phyloP scores from a whole-genome alignment of 2,113 vertebrate genomes.

The Athene cunicularia region DNA sequence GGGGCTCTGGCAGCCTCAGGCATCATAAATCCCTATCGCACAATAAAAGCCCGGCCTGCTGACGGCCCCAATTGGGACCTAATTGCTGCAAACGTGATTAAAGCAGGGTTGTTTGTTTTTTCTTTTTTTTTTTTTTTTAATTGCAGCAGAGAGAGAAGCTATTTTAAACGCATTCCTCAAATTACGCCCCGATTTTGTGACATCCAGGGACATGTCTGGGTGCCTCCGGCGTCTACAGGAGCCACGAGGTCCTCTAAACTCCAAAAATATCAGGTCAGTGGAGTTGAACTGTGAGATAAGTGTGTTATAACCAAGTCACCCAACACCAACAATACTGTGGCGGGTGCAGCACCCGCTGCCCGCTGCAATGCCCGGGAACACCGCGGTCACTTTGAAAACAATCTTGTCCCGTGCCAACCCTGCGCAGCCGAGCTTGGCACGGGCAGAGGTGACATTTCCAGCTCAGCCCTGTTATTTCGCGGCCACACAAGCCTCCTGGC shows the following conservation, averaged over 20 bases:
- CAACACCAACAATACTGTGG: background rate
- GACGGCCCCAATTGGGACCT: background rate
- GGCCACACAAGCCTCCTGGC: background rate
- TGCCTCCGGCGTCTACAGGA: background rate
- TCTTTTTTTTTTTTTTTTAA: background rate
- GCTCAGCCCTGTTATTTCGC: background rate
- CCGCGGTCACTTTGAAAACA: background rate
- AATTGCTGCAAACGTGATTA: background rate
- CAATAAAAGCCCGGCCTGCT: background rate
- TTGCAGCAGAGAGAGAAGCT: background rate
- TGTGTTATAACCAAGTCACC: background rate
- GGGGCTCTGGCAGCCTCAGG: background rate
- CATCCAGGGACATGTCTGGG: background rate
- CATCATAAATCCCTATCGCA: background rate
- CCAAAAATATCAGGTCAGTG: background rate
- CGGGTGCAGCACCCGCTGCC: background rate
- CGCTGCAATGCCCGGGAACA: background rate
- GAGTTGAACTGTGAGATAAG: background rate
- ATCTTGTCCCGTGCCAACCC: background rate
- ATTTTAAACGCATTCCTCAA: background rate
- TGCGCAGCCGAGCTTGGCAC: background rate
- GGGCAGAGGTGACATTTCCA: background rate
- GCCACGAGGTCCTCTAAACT: accelerated
- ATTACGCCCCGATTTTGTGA: background rate
- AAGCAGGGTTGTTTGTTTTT: background rate